Percentiles rank a stretch among this genome's conserved stretches.
Evolutionary conservation across 2,113 vertebrate genomes (phyloP).

Genomic region (Thinocorus orbignyianus): DNA sequence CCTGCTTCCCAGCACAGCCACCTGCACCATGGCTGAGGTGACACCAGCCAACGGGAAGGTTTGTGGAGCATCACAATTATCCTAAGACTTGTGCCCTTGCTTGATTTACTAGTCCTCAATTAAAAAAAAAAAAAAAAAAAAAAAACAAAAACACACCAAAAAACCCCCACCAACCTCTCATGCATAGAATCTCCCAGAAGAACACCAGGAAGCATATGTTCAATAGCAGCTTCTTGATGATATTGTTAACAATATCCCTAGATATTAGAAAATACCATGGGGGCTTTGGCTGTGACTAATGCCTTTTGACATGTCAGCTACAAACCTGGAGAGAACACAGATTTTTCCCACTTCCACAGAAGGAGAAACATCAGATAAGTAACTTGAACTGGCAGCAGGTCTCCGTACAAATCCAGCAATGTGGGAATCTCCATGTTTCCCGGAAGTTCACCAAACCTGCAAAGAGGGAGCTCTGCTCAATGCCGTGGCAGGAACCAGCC

Average conservation of each 20-base stretch:
- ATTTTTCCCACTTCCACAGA: neutral
- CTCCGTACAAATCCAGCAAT: rapidly evolving
- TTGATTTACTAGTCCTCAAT: neutral
- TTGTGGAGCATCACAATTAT: neutral
- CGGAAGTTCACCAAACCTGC: neutral
- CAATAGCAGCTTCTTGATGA: no score
- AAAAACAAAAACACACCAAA: no score
- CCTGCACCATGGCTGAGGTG: neutral
- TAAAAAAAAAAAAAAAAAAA: neutral
- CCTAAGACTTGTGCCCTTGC: neutral
- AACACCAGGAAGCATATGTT: neutral
- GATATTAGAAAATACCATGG: neutral
- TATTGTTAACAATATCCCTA: neutral
- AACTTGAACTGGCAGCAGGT: no score
- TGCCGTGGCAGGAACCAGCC: neutral
- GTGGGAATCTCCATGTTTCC: rapidly evolving
- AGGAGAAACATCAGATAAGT: neutral
- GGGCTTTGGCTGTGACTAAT: neutral
- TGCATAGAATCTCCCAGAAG: neutral
- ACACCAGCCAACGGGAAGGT: neutral
- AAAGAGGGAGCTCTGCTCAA: rapidly evolving
- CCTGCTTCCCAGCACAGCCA: neutral
- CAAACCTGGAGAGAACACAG: neutral
- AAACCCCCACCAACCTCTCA: neutral
- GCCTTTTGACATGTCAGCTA: neutral